Conservation (phyloP, 2,888 invertebrate genomes). For the Melinaea menophilus region DNA sequence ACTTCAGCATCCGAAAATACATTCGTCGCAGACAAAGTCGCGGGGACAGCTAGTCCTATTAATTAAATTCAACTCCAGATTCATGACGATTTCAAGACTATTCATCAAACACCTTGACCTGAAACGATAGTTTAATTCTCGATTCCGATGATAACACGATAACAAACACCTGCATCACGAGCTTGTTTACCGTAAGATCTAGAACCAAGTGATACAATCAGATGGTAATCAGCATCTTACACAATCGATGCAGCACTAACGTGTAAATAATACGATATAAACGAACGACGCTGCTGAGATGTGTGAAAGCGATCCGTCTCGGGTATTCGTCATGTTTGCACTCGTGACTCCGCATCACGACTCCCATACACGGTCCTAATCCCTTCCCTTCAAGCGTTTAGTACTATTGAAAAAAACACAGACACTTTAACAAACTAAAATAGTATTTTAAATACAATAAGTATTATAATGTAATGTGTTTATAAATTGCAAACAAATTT, state of each 20-base stretch:
- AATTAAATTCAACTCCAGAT: too few relatives aligned
- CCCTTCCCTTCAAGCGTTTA: slow-evolving; percentile 8
- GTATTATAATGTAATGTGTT: not conserved
- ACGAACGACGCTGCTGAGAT: slow-evolving; percentile 50
- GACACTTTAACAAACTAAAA: not conserved
- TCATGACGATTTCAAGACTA: too few relatives aligned
- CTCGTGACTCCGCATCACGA: slow-evolving; percentile 67
- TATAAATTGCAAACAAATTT: not conserved
- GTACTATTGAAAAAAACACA: not conserved
- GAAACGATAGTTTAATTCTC: slow-evolving; percentile 1
- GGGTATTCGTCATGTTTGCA: slow-evolving; percentile 46
- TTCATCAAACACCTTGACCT: too few relatives aligned
- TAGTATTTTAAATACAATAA: too few relatives aligned
- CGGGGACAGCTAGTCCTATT: too few relatives aligned
- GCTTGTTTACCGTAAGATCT: slow-evolving; percentile 15
- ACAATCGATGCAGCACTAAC: slow-evolving; percentile 43
- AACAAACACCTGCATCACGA: slow-evolving; percentile 14
- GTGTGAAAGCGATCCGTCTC: slow-evolving; percentile 65
- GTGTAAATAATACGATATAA: slow-evolving; percentile 59
- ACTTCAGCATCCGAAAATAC: too few relatives aligned
- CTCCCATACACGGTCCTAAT: slow-evolving; percentile 13
- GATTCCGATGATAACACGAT: slow-evolving; percentile 7
- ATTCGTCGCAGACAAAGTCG: too few relatives aligned
- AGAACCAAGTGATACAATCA: slow-evolving; percentile 28
- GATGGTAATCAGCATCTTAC: slow-evolving; percentile 34